A percentile compares a stretch with the other conserved stretches of the same genome.
Evolutionary conservation across 2,888 invertebrate species (phyloP).

Genomic region (Meghimatium bilineatum): DNA sequence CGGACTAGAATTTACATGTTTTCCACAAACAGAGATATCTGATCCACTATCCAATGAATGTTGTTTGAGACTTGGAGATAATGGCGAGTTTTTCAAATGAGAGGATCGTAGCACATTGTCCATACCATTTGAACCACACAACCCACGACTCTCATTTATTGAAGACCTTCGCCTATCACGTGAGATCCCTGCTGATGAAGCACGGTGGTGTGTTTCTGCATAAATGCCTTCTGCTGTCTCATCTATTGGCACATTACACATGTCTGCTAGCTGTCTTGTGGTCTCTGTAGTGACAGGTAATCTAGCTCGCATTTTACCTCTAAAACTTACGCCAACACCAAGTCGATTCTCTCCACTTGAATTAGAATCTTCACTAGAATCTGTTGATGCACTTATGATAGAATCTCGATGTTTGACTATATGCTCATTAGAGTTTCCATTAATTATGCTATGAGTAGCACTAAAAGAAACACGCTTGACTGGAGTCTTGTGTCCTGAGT

Average conservation of each 20-base stretch:
- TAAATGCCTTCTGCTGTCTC: constrained; percentile 51
- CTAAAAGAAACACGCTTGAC: constrained; percentile 73
- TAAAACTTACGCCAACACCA: constrained; percentile 54
- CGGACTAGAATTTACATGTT: constrained; percentile 13
- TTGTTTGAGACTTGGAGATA: constrained; percentile 44
- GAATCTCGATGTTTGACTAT: constrained; percentile 67
- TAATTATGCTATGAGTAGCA: constrained; percentile 71
- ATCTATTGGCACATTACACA: constrained; percentile 70
- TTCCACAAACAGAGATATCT: constrained; percentile 12
- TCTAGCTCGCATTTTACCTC: constrained; percentile 67
- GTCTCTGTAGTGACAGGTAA: constrained; percentile 72
- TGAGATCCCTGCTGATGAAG: constrained; percentile 39
- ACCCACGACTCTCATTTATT: constrained; percentile 52
- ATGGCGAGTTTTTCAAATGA: constrained; percentile 13
- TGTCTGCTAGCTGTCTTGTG: constrained; percentile 70
- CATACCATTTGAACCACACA: constrained; percentile 18
- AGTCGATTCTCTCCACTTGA: constrained; percentile 65
- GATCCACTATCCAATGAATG: constrained; percentile 43
- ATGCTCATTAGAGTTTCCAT: constrained; percentile 64
- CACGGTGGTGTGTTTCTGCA: constrained; percentile 56
- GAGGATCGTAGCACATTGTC: constrained; percentile 24
- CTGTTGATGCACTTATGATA: constrained; percentile 72
- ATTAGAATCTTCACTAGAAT: constrained; percentile 71
- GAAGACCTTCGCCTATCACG: constrained; percentile 49
- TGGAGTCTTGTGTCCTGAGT: constrained; percentile 61